phyloP scores from a whole-genome alignment of 2,797 vertebrate genomes.

The Paramormyrops hopkinsi region DNA sequence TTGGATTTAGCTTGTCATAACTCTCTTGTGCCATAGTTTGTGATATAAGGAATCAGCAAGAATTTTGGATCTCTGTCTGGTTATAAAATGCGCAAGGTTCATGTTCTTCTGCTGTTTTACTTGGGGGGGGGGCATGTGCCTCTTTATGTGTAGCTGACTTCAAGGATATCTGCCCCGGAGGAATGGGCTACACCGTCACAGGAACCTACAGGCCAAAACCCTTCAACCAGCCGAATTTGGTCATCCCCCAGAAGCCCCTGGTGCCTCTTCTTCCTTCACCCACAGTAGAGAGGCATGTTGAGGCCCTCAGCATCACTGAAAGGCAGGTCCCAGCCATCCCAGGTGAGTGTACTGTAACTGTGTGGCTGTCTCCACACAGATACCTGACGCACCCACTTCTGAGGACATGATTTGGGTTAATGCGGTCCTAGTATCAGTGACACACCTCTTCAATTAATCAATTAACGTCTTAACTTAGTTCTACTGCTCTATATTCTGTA shows the following conservation, averaged over 20 bases:
- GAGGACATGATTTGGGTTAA: background rate
- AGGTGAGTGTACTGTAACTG: constrained; percentile 60
- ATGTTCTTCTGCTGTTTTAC: background rate
- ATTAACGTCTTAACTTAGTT: background rate
- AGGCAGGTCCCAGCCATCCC: constrained; percentile 67
- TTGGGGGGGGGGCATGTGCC: background rate
- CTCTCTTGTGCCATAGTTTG: background rate
- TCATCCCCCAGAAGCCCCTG: constrained; percentile 69
- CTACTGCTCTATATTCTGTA: background rate
- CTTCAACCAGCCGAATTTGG: constrained; percentile 60
- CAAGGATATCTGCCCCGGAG: constrained; percentile 97
- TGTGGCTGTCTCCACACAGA: background rate
- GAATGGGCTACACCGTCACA: constrained; percentile 96
- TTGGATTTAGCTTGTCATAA: background rate
- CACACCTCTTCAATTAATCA: background rate
- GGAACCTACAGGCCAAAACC: constrained; percentile 63
- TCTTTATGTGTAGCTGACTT: constrained; percentile 73
- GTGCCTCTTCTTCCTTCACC: constrained; percentile 76
- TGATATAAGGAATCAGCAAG: background rate
- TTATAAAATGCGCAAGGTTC: background rate
- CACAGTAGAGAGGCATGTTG: constrained; percentile 79
- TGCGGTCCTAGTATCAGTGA: background rate
- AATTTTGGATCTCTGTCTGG: background rate
- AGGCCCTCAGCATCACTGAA: constrained; percentile 77
- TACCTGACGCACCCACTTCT: background rate